A percentile compares a stretch with the other conserved stretches of the same genome.
Evolutionary conservation across 2,113 vertebrate genomes (phyloP).

Genomic region (Rhinoptilus africanus): DNA sequence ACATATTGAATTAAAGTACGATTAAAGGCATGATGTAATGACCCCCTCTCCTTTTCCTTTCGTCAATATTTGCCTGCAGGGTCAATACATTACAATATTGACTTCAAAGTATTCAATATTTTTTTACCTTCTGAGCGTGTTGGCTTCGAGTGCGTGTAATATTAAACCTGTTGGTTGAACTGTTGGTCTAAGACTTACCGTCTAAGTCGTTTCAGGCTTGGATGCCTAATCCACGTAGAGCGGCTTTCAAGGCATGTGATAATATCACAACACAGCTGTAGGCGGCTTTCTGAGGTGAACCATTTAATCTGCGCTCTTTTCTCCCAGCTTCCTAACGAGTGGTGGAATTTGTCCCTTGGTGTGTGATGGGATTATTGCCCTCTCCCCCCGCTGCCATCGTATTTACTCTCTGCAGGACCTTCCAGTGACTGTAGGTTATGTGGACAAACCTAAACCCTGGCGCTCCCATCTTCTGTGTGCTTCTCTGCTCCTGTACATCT

Average conservation of each 20-base stretch:
- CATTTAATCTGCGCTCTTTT: neutral
- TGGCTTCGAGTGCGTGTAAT: conserved; percentile 57
- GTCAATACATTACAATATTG: conserved; percentile 63
- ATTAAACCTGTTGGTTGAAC: conserved; percentile 55
- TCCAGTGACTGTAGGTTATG: neutral
- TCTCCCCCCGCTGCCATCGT: neutral
- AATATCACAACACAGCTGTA: conserved; percentile 47
- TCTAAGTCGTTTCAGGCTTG: conserved; percentile 41
- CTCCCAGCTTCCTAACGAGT: neutral
- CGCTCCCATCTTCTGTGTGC: rapidly evolving
- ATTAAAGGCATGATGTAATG: conserved; percentile 72
- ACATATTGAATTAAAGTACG: conserved; percentile 64
- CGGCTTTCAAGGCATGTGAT: conserved; percentile 42
- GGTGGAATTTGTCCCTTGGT: conserved; percentile 6
- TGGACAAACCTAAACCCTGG: neutral
- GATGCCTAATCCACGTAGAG: conserved; percentile 26
- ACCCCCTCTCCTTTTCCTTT: conserved; percentile 71
- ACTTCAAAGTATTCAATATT: conserved; percentile 70
- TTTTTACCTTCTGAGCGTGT: conserved; percentile 65
- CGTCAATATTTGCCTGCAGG: conserved; percentile 74
- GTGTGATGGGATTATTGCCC: neutral
- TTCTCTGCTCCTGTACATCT: neutral
- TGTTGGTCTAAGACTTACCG: conserved; percentile 53
- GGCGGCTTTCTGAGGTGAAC: conserved; percentile 33
- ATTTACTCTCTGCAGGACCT: conserved; percentile 13